Percentiles rank a stretch among this genome's conserved stretches.
Evolutionary conservation across 2,888 invertebrate genomes (phyloP).

Genomic region (Coleophora flavipennella): DNA sequence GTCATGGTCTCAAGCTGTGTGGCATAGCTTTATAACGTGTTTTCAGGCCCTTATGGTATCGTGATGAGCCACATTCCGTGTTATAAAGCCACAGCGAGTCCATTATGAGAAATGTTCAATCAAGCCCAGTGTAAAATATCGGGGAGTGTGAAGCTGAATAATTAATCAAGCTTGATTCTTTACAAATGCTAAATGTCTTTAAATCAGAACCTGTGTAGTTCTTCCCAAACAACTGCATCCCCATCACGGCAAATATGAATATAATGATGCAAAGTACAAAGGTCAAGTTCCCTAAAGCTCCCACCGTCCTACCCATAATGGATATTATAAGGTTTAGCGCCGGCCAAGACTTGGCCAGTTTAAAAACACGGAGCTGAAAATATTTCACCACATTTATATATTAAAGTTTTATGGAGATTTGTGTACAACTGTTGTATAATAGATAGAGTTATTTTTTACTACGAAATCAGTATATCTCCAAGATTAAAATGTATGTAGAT

Average conservation of each 20-base stretch:
- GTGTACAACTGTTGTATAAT: no score
- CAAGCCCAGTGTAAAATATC: conserved; percentile 67
- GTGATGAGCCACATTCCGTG: conserved; percentile 45
- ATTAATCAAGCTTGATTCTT: conserved; percentile 62
- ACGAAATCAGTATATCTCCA: no score
- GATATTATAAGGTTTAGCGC: conserved; percentile 95
- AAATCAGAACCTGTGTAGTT: conserved; percentile 82
- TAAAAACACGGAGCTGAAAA: conserved; percentile 94
- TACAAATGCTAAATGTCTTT: conserved; percentile 66
- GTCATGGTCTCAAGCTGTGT: conserved; percentile 66
- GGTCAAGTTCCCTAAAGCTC: conserved; percentile 95
- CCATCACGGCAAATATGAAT: conserved; percentile 98
- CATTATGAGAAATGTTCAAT: conserved; percentile 60
- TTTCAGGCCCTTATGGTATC: conserved; percentile 34
- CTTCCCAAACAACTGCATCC: conserved; percentile 95
- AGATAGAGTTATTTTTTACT: no score
- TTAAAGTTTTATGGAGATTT: conserved; percentile 14
- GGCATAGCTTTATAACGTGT: conserved; percentile 67
- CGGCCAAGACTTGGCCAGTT: conserved; percentile 97
- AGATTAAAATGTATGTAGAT: no score
- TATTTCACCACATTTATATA: conserved; percentile 56
- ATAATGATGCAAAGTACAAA: conserved; percentile 96
- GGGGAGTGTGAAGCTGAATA: conserved; percentile 68
- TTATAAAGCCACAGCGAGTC: conserved; percentile 66
- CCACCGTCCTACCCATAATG: conserved; percentile 96